These are phyloP conservation scores for Philopotamus ludificatus DNA, from an alignment of 1,140 invertebrate genomes.

Conservation along the genomic window DNA sequence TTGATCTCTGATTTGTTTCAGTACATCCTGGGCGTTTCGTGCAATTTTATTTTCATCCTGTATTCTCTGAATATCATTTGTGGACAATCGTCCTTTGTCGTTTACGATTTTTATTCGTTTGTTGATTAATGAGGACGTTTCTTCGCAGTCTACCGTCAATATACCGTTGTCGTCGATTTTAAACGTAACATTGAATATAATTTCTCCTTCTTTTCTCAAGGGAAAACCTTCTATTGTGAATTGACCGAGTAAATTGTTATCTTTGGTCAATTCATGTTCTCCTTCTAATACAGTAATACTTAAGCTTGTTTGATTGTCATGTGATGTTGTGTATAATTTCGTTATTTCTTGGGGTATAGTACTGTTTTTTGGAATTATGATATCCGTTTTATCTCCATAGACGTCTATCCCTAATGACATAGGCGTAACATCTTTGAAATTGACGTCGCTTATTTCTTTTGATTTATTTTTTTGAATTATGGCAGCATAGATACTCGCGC, in stretches of 20 bases:
- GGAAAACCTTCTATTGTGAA: conserved; percentile 63
- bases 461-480: conserved; percentile 61
- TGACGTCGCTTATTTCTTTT: conserved; percentile 68
- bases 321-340: conserved; percentile 65
- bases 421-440: conserved; percentile 71
- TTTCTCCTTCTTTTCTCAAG: conserved; percentile 58
- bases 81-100: conserved; percentile 59
- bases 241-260: conserved; percentile 76
- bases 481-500: conserved; percentile 65
- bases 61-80: conserved; percentile 62
- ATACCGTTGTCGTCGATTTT: conserved; percentile 69
- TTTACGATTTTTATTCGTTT: conserved; percentile 61
- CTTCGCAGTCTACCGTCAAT: conserved; percentile 62
- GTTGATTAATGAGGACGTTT: conserved; percentile 55
- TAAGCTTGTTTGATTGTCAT: conserved; percentile 71
- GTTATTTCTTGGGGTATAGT: conserved; percentile 65
- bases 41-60: too few relatives aligned
- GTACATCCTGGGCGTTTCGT: too few relatives aligned
- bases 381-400: conserved; percentile 66
- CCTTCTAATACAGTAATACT: conserved; percentile 75
- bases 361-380: conserved; percentile 63
- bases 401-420: conserved; percentile 67
- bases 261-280: conserved; percentile 74
- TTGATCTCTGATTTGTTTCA: too few relatives aligned
- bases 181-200: conserved; percentile 67